Percentiles rank a stretch among this genome's conserved stretches.
Conservation (phyloP, 2,888 invertebrate genomes). For the Nephrocerus scutellatus region DNA sequence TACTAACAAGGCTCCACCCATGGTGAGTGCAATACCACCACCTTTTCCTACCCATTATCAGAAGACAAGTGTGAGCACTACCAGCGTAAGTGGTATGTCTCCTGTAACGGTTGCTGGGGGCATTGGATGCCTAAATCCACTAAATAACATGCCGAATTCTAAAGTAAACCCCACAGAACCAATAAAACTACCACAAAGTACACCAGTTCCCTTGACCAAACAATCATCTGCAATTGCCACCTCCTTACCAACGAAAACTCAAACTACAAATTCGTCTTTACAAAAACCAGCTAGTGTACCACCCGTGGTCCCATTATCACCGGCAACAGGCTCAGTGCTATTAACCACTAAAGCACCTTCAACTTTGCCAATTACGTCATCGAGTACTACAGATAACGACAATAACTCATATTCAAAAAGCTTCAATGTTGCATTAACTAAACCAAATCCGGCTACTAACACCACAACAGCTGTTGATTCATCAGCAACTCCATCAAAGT, state of each 20-base stretch:
- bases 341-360: too few relatives aligned
- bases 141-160: slow-evolving; percentile 14
- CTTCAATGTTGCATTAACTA: too few relatives aligned
- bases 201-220: slow-evolving; percentile 29
- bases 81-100: slow-evolving; percentile 11
- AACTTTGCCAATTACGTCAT: too few relatives aligned
- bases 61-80: slow-evolving; percentile 20
- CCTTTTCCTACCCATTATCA: slow-evolving; percentile 28
- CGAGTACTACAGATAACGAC: too few relatives aligned
- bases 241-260: slow-evolving; percentile 2
- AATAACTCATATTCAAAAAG: too few relatives aligned
- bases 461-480: too few relatives aligned
- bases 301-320: slow-evolving; percentile 5
- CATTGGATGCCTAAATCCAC: neutral
- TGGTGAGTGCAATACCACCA: slow-evolving; percentile 25
- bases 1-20: slow-evolving; percentile 24
- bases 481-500: too few relatives aligned
- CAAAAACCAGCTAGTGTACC: slow-evolving; percentile 7
- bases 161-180: slow-evolving; percentile 20
- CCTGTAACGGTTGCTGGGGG: slow-evolving; percentile 9
- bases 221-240: slow-evolving; percentile 15
- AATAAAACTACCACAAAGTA: slow-evolving; percentile 25
- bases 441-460: too few relatives aligned
- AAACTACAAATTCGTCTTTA: slow-evolving; percentile 3
- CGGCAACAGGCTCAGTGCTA: too few relatives aligned